Conservation (phyloP, 2,888 invertebrate genomes). For the Apamea epomidion region DNA sequence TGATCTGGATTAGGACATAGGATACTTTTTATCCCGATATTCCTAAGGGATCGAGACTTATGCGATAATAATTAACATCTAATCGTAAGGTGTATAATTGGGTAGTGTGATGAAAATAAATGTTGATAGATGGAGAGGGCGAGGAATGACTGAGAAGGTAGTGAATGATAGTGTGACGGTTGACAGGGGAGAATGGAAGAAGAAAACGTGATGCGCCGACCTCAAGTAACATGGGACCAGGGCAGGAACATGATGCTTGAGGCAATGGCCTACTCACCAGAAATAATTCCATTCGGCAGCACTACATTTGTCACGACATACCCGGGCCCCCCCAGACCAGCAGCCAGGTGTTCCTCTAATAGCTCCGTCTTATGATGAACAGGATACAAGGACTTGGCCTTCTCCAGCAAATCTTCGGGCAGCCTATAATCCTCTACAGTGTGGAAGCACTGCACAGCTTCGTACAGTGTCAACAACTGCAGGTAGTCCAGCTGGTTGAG, state of each 20-base stretch:
- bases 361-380: conserved; percentile 78
- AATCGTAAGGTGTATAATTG: not conserved
- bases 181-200: not conserved
- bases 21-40: too few species aligned
- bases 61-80: not conserved
- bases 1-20: too few species aligned
- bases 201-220: not conserved
- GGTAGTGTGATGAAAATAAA: not conserved
- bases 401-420: conserved; percentile 78
- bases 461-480: conserved; percentile 89
- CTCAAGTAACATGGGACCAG: not conserved
- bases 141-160: not conserved
- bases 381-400: conserved; percentile 78
- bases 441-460: conserved; percentile 88
- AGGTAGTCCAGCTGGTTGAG: conserved; percentile 85
- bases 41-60: too few species aligned
- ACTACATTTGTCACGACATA: conserved; percentile 89
- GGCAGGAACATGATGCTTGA: not conserved
- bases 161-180: not conserved
- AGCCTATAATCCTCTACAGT: conserved; percentile 80
- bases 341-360: conserved; percentile 86
- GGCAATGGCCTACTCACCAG: conserved; percentile 81
- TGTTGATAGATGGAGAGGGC: not conserved
- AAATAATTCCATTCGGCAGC: conserved; percentile 89
- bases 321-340: conserved; percentile 90